Base-by-base conservation (phyloP, 2,113 vertebrate genomes). In the Charadrius vociferus region DNA sequence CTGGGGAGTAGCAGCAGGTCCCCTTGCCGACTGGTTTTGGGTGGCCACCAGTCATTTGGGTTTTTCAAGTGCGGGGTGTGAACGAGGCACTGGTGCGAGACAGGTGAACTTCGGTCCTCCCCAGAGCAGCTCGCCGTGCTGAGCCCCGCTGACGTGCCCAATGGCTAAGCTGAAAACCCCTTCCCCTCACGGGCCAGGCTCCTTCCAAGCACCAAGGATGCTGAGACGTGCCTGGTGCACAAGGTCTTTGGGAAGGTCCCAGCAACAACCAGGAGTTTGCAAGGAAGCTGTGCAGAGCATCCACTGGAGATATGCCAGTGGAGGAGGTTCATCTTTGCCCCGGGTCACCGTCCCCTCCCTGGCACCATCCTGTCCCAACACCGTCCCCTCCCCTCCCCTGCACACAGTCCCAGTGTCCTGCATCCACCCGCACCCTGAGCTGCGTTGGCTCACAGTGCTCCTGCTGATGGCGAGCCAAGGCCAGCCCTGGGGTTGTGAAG, bases 51-150 rank as follows among this genome's bases (percentile, higher is more conserved):
- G 8, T 49, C 34, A 34, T 39, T 45, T 32, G n/a, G 41, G 8
- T 6, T 34, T 66, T 86, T 41, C 9, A 30, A 17, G 71, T 34
- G 41, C 50, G 62, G 83, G 30, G 8, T 58, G 26, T 62, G 23
- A 66, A 65, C 0, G 1, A 90, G 58, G 36, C 13, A 7, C 27
- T 66, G 32, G 43, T 41, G 23, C 72, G 53, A 58, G 29, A 53
- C 2, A 39, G 27, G 24, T 86, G 66, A 66, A 1, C 19, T 9
- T 39, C 50, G 12, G 23, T 21, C 12, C 9, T 41, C 10, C 23
- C 15, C 79, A 47, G 53, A 24, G 9, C 61, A 73, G 39, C 52
- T 3, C 3, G 29, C n/a, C 3, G 0, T 0, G 0, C 47, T 20
- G 37, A 72, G 32, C 29, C 39, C 32, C 8, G 50, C 36, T 56